Evolutionary conservation across 2,113 vertebrate species (phyloP), one percentile per base, ranked within the genome.

Genomic region (Lipotes vexillifer): DNA sequence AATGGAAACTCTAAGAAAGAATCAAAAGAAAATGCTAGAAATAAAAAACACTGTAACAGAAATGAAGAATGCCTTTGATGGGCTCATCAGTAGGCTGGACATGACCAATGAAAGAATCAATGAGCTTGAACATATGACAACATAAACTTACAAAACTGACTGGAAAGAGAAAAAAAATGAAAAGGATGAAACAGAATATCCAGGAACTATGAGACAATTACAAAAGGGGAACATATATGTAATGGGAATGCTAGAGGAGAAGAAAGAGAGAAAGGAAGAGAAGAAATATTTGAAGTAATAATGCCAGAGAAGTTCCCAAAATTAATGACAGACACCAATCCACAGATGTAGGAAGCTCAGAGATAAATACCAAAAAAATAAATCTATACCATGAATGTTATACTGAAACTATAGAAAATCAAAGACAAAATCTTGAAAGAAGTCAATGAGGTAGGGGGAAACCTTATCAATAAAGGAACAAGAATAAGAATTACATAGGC

Each of bases 221-320:
- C 10, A 94, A 81, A 81, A 66, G 23, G 21, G 66, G 20, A 63
- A 46, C 17, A 74, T 33, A 49, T 20, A 61, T 41, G 5, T 38
- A 82, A 66, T 49, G 38, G 36, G 17, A 46, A 66, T 65, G 63
- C 21, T 29, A 83, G 57, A 89, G 20, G 27, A 93, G 23, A 61
- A 41, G 36, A 80, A 14, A 86, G 25, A 93, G n/a, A 93, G 15
- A 92, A 33, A 81, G 38, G 41, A 36, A 88, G 29, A 75, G 44
- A 81, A 88, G n/a, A 86, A 93, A 81, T 88, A 66, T 33, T 33
- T 74, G 75, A 94, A 88, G 77, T 81, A 71, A 71, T 71, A 88
- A 81, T 80, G 38, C 8, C 33, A 5, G 6, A 71, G 38, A 88
- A 80, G 69, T 71, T 88, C 38, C 65, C 38, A 88, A 88, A 71